Conservation (phyloP, 2,113 vertebrate species). For the Telmatochromis sp. region DNA sequence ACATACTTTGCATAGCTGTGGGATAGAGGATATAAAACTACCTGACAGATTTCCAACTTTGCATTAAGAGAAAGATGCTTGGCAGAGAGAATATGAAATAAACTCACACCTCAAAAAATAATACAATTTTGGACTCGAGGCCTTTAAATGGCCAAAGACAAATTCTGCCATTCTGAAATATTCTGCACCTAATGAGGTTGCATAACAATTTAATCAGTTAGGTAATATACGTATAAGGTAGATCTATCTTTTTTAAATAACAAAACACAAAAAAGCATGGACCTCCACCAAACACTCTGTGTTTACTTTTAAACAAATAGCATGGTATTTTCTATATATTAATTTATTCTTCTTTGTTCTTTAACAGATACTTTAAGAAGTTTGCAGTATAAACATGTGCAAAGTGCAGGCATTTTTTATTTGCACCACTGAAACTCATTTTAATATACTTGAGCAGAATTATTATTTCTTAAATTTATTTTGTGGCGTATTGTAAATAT, state of each 20-base stretch:
- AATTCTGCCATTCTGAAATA: background rate
- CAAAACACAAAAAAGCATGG: background rate
- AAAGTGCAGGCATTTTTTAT: background rate
- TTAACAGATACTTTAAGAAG: background rate
- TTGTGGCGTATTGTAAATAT: background rate
- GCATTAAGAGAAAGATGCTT: background rate
- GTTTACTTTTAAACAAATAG: background rate
- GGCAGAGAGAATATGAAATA: background rate
- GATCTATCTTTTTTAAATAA: background rate
- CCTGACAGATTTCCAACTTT: background rate
- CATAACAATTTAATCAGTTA: background rate
- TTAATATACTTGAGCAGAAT: background rate
- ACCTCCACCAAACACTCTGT: background rate
- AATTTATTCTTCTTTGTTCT: background rate
- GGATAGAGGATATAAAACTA: background rate
- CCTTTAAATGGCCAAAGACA: background rate
- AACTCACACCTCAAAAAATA: background rate
- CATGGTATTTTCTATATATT: background rate
- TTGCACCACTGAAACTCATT: background rate
- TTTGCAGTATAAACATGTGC: background rate
- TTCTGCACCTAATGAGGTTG: background rate
- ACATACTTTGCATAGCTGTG: background rate
- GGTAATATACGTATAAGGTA: background rate
- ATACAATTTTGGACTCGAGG: background rate
- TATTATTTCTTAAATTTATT: background rate